Conservation (phyloP, 2,888 invertebrate species). For the Chrysolina americana region DNA sequence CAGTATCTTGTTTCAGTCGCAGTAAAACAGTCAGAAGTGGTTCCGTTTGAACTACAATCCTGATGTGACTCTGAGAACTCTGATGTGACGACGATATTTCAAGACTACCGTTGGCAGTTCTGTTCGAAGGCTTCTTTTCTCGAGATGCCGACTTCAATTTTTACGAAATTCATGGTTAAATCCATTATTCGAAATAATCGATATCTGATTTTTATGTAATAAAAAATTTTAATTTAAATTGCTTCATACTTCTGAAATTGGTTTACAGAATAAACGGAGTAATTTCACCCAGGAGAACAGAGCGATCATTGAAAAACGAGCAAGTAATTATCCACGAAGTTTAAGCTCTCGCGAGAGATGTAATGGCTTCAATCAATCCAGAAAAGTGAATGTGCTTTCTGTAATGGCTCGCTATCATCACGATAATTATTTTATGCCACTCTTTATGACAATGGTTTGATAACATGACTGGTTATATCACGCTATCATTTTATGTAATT, state of each 20-base stretch:
- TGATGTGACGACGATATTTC: too few species aligned
- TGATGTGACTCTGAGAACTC: too few species aligned
- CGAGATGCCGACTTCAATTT: too few species aligned
- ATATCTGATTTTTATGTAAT: not conserved
- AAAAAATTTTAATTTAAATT: not conserved
- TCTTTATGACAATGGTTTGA: constrained; percentile 4
- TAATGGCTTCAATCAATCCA: constrained; percentile 35
- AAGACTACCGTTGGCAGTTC: too few species aligned
- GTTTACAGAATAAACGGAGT: not conserved
- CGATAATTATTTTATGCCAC: constrained; percentile 29
- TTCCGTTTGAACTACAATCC: too few species aligned
- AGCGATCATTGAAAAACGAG: not conserved
- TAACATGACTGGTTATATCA: not conserved
- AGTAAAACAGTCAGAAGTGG: too few species aligned
- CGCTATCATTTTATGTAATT: not conserved
- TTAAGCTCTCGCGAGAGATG: constrained; percentile 17
- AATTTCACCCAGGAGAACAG: not conserved
- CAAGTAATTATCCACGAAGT: not conserved
- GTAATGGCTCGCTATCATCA: constrained; percentile 33
- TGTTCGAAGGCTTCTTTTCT: too few species aligned
- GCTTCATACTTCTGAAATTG: not conserved
- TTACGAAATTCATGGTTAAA: too few species aligned
- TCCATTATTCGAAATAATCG: not conserved
- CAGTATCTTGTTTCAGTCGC: too few species aligned
- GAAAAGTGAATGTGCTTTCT: constrained; percentile 30